phyloP scores from a whole-genome alignment of 2,888 invertebrate genomes.

The Branchellion lobata region DNA sequence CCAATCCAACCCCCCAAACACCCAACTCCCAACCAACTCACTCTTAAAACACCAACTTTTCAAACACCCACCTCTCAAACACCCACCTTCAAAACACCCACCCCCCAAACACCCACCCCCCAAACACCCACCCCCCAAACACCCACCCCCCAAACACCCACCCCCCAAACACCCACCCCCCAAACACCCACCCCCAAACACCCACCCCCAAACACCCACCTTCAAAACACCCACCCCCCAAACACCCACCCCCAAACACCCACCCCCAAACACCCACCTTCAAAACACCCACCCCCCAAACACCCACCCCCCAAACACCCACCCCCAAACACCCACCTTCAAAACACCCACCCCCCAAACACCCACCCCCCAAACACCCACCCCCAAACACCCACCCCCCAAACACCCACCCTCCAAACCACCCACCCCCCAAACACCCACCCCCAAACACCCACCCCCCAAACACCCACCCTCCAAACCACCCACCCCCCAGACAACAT shows the following conservation, averaged over 20 bases:
- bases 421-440: not conserved
- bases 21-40: no score
- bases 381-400: not conserved
- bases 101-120: no score
- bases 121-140: no score
- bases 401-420: not conserved
- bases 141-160: no score
- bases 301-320: not conserved
- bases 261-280: conserved; percentile 15
- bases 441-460: not conserved
- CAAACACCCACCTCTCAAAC: no score
- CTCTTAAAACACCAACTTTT: no score
- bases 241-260: conserved; percentile 28
- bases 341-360: not conserved
- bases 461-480: not conserved
- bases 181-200: no score
- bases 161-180: no score
- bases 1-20: no score
- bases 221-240: not conserved
- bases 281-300: not conserved
- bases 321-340: conserved; percentile 23
- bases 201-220: no score
- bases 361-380: not conserved
- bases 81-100: no score
- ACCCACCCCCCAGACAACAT: not conserved